phyloP scores from a whole-genome alignment of 2,888 invertebrate species.

The Andricus quercusramuli region DNA sequence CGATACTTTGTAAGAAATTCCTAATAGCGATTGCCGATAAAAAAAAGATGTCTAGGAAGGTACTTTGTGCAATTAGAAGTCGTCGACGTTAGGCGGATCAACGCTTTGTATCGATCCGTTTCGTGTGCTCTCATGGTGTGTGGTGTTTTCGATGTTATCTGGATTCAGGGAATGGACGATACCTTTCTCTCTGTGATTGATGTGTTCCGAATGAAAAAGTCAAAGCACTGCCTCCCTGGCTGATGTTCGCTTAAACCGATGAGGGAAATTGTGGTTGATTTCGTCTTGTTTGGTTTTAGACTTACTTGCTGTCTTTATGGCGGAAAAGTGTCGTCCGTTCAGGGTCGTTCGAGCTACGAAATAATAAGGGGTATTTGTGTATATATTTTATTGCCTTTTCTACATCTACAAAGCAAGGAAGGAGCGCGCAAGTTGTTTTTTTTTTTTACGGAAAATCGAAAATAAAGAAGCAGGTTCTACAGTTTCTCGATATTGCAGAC shows the following conservation, averaged over 20 bases:
- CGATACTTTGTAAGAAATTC: constrained; percentile 66
- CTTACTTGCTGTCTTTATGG: not conserved
- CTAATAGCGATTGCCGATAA: constrained; percentile 60
- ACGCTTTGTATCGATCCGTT: constrained; percentile 58
- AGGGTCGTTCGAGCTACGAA: constrained; percentile 22
- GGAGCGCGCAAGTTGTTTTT: too few species aligned
- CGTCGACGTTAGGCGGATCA: constrained; percentile 61
- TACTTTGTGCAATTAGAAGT: constrained; percentile 70
- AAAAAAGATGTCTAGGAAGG: constrained; percentile 56
- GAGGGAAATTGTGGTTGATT: not conserved
- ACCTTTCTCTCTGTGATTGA: constrained; percentile 40
- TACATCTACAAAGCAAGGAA: constrained; percentile 8
- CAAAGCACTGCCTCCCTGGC: constrained; percentile 7
- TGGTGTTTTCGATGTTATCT: constrained; percentile 64
- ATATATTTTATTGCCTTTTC: constrained; percentile 37
- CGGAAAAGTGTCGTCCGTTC: constrained; percentile 18
- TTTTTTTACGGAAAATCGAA: not conserved
- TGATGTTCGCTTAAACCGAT: not conserved
- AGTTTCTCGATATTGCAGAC: constrained; percentile 36
- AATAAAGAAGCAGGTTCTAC: constrained; percentile 24
- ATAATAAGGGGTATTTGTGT: constrained; percentile 26
- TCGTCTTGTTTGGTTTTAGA: not conserved
- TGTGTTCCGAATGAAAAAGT: not conserved
- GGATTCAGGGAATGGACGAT: constrained; percentile 57
- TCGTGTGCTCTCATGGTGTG: constrained; percentile 64